Evolutionary conservation across 2,113 vertebrate species (phyloP), one percentile per base, ranked within the genome.

Genomic region (Rhinoderma darwinii): DNA sequence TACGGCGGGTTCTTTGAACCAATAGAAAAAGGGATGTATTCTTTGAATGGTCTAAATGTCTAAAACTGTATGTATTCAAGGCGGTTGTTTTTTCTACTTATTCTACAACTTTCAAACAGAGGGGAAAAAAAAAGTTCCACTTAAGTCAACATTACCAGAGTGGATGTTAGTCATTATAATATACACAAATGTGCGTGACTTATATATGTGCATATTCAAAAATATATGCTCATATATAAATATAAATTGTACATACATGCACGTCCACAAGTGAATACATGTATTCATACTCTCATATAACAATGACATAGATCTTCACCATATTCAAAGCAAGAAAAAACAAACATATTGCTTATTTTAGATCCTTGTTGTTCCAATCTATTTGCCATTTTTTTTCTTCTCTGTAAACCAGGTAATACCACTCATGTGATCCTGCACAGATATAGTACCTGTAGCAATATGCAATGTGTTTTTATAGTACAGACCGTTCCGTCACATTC

Each of bases 401-500:
- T 92, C 84, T 87, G 89, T 91, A 92, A 35, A 22, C 75, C 75
- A 35, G 75, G 59, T 66, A 93, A 94, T 89, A 91, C 93, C 90
- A 61, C 91, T 89, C 89, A 89, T 32, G 32, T 61, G 89, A 89
- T 89, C 84, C 84, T 88, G 93, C 91, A 91, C 89, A 90, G 91
- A 92, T 74, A 73, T 15, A 63, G 54, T 44, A 82, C 79, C 79
- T 82, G 79, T n/a, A n/a, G 89, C 88, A 25, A 91, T 88, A 92
- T 89, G 91, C 90, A 90, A 91, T 95, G 68, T 93, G 94, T 95
- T 94, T 94, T 96, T 97, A 97, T 96, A 96, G 96, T 96, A 98
- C 92, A 94, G 96, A 94, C 96, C 96, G 94, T 96, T 96, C 96
- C 94, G 96, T 97, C 96, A 97, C 96, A 96, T 96, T 96, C 96